These are phyloP conservation scores for Brachionus sp. DNA, from an alignment of 1,140 invertebrate genomes.

Conservation along the genomic window DNA sequence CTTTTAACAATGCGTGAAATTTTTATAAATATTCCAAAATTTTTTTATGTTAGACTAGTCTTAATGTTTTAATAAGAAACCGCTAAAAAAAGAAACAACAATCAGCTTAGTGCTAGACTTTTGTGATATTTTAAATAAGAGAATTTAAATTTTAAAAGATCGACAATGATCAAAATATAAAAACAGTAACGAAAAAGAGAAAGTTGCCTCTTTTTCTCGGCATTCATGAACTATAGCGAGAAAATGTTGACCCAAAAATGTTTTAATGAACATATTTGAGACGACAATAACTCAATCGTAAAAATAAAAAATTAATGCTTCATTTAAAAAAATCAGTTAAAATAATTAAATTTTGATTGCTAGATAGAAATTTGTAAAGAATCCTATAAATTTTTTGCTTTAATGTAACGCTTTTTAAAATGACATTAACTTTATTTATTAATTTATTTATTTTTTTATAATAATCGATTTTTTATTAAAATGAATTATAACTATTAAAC, in stretches of 20 bases:
- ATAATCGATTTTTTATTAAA: background rate
- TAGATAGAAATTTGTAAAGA: background rate
- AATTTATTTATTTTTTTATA: conserved; percentile 27
- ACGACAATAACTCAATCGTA: background rate
- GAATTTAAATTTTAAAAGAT: background rate
- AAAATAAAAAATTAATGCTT: background rate
- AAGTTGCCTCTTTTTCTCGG: background rate
- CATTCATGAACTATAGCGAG: background rate
- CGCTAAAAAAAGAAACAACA: background rate
- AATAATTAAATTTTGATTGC: background rate
- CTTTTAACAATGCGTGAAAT: background rate
- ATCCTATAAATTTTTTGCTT: background rate
- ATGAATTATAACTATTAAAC: background rate
- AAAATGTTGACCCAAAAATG: background rate
- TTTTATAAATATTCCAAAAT: background rate
- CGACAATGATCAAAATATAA: background rate
- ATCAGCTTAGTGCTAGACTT: background rate
- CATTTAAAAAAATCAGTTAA: background rate
- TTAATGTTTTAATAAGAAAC: background rate
- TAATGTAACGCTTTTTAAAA: background rate
- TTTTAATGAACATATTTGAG: background rate
- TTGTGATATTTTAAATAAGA: background rate
- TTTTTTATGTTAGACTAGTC: conserved; percentile 38
- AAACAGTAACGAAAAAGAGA: background rate
- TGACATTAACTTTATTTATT: background rate